A percentile compares a stretch with the other conserved stretches of the same genome.
Conservation (phyloP, 2,888 invertebrate species). For the Rhagonycha lutea region DNA sequence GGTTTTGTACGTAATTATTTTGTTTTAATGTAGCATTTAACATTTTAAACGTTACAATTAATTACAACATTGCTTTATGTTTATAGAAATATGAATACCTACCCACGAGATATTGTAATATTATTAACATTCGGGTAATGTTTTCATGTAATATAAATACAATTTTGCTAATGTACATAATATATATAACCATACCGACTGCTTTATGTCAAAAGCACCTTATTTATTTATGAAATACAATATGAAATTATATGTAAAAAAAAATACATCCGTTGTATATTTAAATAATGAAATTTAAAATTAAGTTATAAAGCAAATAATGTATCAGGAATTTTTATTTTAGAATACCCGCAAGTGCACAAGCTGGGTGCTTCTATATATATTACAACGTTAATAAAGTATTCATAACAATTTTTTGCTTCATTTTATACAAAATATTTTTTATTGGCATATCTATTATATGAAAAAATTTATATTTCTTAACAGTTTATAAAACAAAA, state of each 20-base stretch:
- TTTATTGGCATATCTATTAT: not conserved
- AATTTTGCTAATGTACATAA: too few relatives aligned
- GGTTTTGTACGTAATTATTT: too few relatives aligned
- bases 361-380: not conserved
- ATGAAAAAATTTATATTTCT: too few relatives aligned
- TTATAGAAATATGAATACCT: too few relatives aligned
- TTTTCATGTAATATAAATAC: too few relatives aligned
- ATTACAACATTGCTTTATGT: too few relatives aligned
- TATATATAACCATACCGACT: too few relatives aligned
- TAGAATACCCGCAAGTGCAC: not conserved
- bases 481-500: not conserved
- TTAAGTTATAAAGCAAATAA: not conserved
- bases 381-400: not conserved
- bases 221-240: not conserved
- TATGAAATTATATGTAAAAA: not conserved
- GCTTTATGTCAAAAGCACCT: not conserved
- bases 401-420: not conserved
- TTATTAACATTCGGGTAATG: too few relatives aligned
- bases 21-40: too few relatives aligned
- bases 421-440: not conserved
- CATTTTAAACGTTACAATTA: too few relatives aligned
- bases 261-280: not conserved
- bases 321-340: not conserved
- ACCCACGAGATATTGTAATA: too few relatives aligned
- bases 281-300: not conserved